Base-by-base conservation (phyloP, 2,113 vertebrate genomes). In the Pelobates fuscus region DNA sequence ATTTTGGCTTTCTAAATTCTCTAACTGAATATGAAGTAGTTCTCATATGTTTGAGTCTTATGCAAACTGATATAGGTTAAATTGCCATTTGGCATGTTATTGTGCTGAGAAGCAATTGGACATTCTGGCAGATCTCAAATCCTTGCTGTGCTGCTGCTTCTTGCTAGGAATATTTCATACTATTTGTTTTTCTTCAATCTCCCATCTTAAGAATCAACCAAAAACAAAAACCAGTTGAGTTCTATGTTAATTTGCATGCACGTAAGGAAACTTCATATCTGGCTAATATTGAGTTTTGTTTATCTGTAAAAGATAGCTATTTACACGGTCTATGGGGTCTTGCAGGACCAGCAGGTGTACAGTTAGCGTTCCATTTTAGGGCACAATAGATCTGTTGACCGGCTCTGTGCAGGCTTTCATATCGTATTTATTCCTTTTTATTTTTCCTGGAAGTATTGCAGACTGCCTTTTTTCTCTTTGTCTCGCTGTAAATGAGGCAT, bases 371-470 rank as follows among this genome's bases (percentile, higher is more conserved):
- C 59, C 43, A 70, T 59, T 70, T 44, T 43, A 25, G 17, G 52
- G 25, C 8, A 59, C 27, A n/a, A 2, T 24, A 24, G 37, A 61
- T 46, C 46, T 63, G 70, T 71, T 37, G 41, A 71, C 49, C 70
- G 60, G 41, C 43, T n/a, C 7, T 62, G 6, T 20, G 68, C 68
- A 20, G n/a, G 59, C 41, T 72, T 54, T 62, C 44, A 62, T 71
- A 62, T 52, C 26, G 7, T 27, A 14, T 30, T 54, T 23, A 24
- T 54, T 52, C 21, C 18, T 15, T 54, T 30, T 18, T 24, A 12
- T 63, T 54, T 15, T 24, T 27, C 43, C 26, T 26, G 14, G 43
- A 23, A 25, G 37, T 25, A 65, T 18, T 61, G 29, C 29, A 62
- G 17, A 18, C 60, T 44, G 32, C 55, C 25, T 27, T 54, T 20